Conservation (phyloP, 2,113 vertebrate genomes). For the Tursiops truncatus region DNA sequence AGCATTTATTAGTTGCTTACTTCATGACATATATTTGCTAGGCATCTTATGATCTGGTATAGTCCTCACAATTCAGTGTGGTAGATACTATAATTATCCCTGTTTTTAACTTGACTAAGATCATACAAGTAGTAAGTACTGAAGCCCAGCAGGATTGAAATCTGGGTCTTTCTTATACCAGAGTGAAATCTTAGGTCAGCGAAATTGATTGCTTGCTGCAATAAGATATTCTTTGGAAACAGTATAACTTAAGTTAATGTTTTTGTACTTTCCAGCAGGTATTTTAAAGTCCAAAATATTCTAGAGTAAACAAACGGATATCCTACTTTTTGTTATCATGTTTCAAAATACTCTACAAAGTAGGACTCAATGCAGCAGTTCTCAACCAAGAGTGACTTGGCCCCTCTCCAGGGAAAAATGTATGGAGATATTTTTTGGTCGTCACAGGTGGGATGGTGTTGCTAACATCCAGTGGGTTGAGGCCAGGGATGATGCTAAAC, state of each 20-base stretch:
- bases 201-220: not conserved
- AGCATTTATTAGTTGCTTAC: not conserved
- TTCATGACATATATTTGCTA: not conserved
- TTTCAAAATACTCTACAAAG: not conserved
- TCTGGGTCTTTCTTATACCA: not conserved
- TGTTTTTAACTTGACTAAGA: not conserved
- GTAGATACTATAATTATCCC: no score
- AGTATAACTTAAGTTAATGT: not conserved
- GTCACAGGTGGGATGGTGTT: not conserved
- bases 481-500: not conserved
- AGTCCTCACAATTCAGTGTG: not conserved
- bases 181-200: not conserved
- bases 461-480: not conserved
- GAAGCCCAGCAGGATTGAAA: not conserved
- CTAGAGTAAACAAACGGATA: not conserved
- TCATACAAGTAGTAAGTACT: not conserved
- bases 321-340: not conserved
- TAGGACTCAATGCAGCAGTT: not conserved
- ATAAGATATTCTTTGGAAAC: not conserved
- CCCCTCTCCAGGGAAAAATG: not conserved
- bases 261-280: not conserved
- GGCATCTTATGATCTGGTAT: not conserved
- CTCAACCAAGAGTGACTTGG: not conserved
- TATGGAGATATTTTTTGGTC: not conserved
- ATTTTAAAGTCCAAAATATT: constrained; percentile 3